Conservation (phyloP, 2,888 invertebrate genomes). For the Agonum fuliginosum region DNA sequence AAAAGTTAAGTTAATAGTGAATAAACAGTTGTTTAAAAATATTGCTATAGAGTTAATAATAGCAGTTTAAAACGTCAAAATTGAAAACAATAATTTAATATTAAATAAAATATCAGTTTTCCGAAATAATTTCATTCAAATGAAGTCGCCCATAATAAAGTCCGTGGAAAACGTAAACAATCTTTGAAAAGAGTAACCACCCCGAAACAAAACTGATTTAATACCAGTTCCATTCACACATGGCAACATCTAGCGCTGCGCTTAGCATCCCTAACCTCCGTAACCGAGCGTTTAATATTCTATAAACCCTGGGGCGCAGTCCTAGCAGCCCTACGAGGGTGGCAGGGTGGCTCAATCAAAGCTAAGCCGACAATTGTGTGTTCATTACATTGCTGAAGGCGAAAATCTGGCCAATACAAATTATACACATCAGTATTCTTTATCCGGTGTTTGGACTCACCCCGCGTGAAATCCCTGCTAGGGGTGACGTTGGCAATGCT, state of each 20-base stretch:
- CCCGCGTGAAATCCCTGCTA: conserved; percentile 45
- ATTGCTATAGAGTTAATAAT: too few relatives aligned
- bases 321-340: conserved; percentile 64
- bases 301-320: conserved; percentile 66
- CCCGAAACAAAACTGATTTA: conserved; percentile 28
- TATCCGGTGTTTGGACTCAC: conserved; percentile 22
- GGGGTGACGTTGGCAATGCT: too few relatives aligned
- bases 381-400: conserved; percentile 72
- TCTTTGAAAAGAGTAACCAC: neutral
- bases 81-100: too few relatives aligned
- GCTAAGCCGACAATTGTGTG: conserved; percentile 74
- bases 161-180: neutral
- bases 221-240: conserved; percentile 32
- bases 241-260: neutral
- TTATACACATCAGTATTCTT: conserved; percentile 69
- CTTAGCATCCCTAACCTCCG: conserved; percentile 49
- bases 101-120: too few relatives aligned
- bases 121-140: too few relatives aligned
- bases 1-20: too few relatives aligned
- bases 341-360: conserved; percentile 72
- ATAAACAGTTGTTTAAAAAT: too few relatives aligned
- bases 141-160: neutral
- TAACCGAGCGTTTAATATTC: conserved; percentile 71
- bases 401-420: conserved; percentile 75
- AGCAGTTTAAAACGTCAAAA: too few relatives aligned